A percentile compares a stretch with the other conserved stretches of the same genome.
phyloP scores from a whole-genome alignment of 2,113 vertebrate species.

The Hippocampus zosterae region DNA sequence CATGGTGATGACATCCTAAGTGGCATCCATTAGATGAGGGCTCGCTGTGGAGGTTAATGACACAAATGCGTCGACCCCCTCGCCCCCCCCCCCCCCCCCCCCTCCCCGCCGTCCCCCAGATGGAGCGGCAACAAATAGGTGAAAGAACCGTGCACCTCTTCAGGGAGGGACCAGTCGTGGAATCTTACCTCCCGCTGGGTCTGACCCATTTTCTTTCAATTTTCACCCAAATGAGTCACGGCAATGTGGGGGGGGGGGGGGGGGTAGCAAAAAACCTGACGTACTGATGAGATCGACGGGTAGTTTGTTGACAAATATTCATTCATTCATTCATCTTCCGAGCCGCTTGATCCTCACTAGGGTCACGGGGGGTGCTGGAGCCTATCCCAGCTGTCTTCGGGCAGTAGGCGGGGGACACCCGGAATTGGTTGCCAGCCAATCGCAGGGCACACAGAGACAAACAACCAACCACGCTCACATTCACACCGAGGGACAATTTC shows the following conservation, averaged over 20 bases:
- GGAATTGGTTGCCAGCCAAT: too few relatives aligned
- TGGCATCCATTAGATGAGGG: conserved; percentile 60
- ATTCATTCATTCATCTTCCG: too few relatives aligned
- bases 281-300: neutral
- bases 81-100: conserved; percentile 24
- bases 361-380: too few relatives aligned
- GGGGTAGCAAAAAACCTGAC: conserved; percentile 19
- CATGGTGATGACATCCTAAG: conserved; percentile 72
- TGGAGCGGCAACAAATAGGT: conserved; percentile 51
- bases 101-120: conserved; percentile 23
- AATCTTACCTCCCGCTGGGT: neutral
- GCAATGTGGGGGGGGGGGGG: too few relatives aligned
- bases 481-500: too few relatives aligned
- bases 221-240: conserved; percentile 47
- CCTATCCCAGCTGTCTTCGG: too few relatives aligned
- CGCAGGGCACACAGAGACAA: too few relatives aligned
- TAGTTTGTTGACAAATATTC: neutral
- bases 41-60: conserved; percentile 52
- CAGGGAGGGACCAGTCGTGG: conserved; percentile 36
- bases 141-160: conserved; percentile 69
- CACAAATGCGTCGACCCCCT: conserved; percentile 51
- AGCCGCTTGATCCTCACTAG: too few relatives aligned
- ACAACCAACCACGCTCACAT: too few relatives aligned
- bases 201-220: conserved; percentile 12
- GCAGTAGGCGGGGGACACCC: too few relatives aligned